phyloP scores from a whole-genome alignment of 2,888 invertebrate species.

The Keiferia lycopersicella region DNA sequence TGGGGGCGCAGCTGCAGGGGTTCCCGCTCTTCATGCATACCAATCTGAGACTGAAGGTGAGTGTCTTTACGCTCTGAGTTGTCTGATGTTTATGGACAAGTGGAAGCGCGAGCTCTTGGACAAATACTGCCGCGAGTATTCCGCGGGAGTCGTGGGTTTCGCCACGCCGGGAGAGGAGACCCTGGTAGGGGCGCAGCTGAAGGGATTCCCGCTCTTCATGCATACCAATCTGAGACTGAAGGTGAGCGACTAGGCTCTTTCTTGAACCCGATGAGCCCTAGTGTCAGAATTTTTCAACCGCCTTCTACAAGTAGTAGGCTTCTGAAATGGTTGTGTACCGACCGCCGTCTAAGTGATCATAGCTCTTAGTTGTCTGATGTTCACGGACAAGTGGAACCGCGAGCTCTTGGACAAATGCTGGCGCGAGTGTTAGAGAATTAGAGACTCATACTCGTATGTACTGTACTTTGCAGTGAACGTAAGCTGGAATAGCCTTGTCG shows the following conservation, averaged over 20 bases:
- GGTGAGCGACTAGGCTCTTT: too few species aligned
- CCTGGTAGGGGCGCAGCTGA: slow-evolving; percentile 91
- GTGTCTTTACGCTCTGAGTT: not conserved
- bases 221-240: slow-evolving; percentile 93
- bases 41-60: slow-evolving; percentile 90
- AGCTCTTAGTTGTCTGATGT: too few species aligned
- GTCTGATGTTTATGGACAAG: slow-evolving; percentile 87
- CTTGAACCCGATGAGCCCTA: too few species aligned
- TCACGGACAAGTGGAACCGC: slow-evolving; percentile 99
- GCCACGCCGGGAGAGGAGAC: slow-evolving; percentile 93
- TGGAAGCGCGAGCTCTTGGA: slow-evolving; percentile 98
- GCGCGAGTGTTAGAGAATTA: slow-evolving; percentile 88
- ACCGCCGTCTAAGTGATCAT: too few species aligned
- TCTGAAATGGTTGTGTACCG: too few species aligned
- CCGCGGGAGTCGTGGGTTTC: slow-evolving; percentile 95
- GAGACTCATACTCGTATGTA: too few species aligned
- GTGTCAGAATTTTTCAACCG: too few species aligned
- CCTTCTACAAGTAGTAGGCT: too few species aligned
- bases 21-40: slow-evolving; percentile 96
- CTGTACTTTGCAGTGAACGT: too few species aligned
- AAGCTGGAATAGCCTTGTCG: too few species aligned
- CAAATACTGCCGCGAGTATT: slow-evolving; percentile 98
- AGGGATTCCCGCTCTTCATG: slow-evolving; percentile 94
- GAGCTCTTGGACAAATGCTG: slow-evolving; percentile 98
- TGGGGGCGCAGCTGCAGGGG: slow-evolving; percentile 92